These are phyloP conservation scores for Drosophila littoralis DNA, from an alignment of 1,140 invertebrate genomes.

Conservation along the genomic window DNA sequence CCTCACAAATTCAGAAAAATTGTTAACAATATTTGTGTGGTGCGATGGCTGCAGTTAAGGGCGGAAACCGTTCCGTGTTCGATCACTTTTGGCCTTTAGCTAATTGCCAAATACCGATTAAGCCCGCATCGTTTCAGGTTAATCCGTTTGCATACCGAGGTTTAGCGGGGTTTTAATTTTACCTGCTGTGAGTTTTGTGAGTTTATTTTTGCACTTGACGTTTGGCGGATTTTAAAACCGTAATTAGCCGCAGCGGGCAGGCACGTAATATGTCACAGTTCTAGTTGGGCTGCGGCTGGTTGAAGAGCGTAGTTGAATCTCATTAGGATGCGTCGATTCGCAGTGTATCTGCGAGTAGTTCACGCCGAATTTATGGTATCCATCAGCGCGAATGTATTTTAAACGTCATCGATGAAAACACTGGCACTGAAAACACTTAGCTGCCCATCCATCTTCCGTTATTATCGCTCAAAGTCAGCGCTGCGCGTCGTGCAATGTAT, in stretches of 20 bases:
- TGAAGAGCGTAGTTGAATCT: neutral
- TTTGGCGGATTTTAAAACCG: constrained; percentile 32
- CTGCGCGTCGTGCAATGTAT: constrained; percentile 29
- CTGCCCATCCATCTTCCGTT: constrained; percentile 71
- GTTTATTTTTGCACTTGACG: constrained; percentile 34
- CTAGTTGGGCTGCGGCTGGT: constrained; percentile 8
- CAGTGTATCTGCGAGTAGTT: constrained; percentile 38
- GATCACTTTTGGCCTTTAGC: constrained; percentile 25
- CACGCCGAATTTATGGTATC: constrained; percentile 45
- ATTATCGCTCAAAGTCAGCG: constrained; percentile 49
- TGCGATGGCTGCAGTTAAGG: constrained; percentile 4
- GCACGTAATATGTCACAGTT: constrained; percentile 56
- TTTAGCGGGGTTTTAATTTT: constrained; percentile 26
- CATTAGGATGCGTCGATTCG: constrained; percentile 18
- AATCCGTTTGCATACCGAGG: constrained; percentile 61
- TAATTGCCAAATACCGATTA: constrained; percentile 28
- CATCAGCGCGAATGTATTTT: constrained; percentile 60
- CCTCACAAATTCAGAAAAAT: constrained; percentile 43
- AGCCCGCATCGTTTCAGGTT: constrained; percentile 40
- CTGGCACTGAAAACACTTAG: constrained; percentile 60
- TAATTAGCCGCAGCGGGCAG: constrained; percentile 52
- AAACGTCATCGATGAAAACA: constrained; percentile 72
- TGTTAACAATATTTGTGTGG: constrained; percentile 8
- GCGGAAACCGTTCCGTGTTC: constrained; percentile 36
- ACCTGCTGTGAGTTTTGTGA: constrained; percentile 34